These are phyloP conservation scores for Gambusia affinis DNA, from an alignment of 2,113 vertebrate species.

Conservation along the genomic window DNA sequence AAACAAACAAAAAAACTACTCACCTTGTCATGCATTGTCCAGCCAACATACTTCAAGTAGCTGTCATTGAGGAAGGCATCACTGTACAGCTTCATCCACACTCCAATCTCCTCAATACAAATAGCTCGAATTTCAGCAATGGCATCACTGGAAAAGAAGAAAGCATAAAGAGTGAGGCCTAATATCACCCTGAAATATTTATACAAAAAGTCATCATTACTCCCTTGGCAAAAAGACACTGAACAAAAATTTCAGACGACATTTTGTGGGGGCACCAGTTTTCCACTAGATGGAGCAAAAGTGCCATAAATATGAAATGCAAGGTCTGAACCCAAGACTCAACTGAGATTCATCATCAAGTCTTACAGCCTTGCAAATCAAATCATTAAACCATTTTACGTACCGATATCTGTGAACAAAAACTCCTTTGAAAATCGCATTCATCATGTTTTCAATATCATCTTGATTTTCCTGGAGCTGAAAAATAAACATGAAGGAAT, in stretches of 20 bases:
- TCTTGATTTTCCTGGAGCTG: slow-evolving; percentile 99
- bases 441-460: slow-evolving; percentile 99
- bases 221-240: neutral
- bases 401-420: slow-evolving; percentile 98
- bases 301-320: neutral
- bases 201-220: neutral
- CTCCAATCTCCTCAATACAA: slow-evolving; percentile 92
- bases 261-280: neutral
- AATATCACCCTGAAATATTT: too few relatives aligned
- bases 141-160: slow-evolving; percentile 51
- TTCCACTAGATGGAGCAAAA: slow-evolving; percentile 56
- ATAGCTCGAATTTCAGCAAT: slow-evolving; percentile 82
- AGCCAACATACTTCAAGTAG: slow-evolving; percentile 97
- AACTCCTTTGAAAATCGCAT: slow-evolving; percentile 98
- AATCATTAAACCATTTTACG: slow-evolving; percentile 10
- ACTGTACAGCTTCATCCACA: slow-evolving; percentile 87
- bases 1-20: slow-evolving; percentile 6
- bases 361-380: neutral
- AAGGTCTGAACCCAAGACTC: neutral
- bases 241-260: neutral
- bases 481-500: slow-evolving; percentile 49
- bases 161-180: neutral
- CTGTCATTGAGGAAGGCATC: slow-evolving; percentile 98
- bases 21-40: slow-evolving; percentile 84
- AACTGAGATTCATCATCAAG: neutral